These are phyloP conservation scores for Spermophilus dauricus DNA, from an alignment of 2,113 vertebrate species.

Conservation along the genomic window DNA sequence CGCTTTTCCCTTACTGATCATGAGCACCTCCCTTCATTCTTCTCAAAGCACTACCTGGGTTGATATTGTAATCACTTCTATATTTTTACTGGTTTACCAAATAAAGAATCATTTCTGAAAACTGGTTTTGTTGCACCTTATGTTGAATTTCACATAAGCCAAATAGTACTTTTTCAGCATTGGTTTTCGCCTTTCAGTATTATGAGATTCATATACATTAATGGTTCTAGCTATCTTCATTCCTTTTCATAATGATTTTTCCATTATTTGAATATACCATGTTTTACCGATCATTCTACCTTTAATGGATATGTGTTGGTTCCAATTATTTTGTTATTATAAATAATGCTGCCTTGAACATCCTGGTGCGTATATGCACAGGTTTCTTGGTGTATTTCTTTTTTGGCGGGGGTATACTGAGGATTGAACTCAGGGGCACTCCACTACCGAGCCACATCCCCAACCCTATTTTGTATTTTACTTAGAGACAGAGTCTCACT, in stretches of 20 bases:
- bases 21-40: background rate
- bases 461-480: too few species aligned
- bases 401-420: too few species aligned
- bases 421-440: too few species aligned
- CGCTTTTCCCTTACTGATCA: background rate
- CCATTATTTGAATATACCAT: background rate
- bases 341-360: background rate
- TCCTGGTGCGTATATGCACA: background rate
- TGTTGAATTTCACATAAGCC: background rate
- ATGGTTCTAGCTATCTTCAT: background rate
- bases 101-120: constrained; percentile 28
- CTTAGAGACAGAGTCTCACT: too few species aligned
- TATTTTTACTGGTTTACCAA: background rate
- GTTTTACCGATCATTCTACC: background rate
- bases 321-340: background rate
- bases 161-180: background rate
- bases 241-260: constrained; percentile 18
- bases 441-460: too few species aligned
- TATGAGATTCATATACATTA: background rate
- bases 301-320: background rate
- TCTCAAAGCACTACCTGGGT: background rate
- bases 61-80: background rate
- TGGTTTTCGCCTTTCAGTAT: background rate
- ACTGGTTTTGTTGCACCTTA: background rate
- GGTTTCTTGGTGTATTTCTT: background rate